Base-by-base conservation (phyloP, 2,888 invertebrate genomes). In the Stenchaetothrips biformis region DNA sequence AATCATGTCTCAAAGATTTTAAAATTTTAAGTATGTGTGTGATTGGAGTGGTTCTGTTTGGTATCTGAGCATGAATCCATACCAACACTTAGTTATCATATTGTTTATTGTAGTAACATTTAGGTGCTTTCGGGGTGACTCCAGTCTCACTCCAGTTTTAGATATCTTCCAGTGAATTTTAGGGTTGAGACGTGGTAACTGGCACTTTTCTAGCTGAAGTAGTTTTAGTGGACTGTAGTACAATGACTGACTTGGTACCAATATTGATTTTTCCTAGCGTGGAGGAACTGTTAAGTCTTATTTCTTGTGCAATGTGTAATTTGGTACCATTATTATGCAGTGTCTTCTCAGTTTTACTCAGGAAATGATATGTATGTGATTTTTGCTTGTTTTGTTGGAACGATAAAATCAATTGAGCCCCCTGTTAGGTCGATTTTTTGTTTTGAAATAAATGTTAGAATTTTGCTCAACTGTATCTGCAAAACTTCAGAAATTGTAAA, bases 231-330 rank as follows among this genome's bases (percentile, higher is more conserved):
- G 67, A 74, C 67, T 74, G 67, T 74, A 74, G 67, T 74, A 74
- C 67, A 74, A 74, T 74, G 67, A 74, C 67, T 74, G 67, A 74
- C 67, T 74, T 74, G 67, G 67, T 74, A 74, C 67, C 67, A 74
- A 74, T 74, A 74, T 74, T 74, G n/a, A 21, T 74, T 74, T 74
- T 25, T 25, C 67, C 25, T 74, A 74, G 67, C 67, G 67, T 74
- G 67, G 25, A 74, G 67, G 67, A 74, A 74, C 25, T 74, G 21
- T 74, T 21, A 74, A 25, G 67, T 74, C 67, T 74, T 74, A 74
- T 74, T 25, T 74, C 21, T 74, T 74, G 67, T 74, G 67, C 67
- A 74, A 74, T 74, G 67, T 74, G 25, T 74, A 74, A 74, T 25
- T 74, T 25, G 67, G 67, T 74, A 74, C 67, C 67, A 74, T 74